Conservation (phyloP, 2,797 vertebrate genomes). For the Arremon brunneinucha region DNA sequence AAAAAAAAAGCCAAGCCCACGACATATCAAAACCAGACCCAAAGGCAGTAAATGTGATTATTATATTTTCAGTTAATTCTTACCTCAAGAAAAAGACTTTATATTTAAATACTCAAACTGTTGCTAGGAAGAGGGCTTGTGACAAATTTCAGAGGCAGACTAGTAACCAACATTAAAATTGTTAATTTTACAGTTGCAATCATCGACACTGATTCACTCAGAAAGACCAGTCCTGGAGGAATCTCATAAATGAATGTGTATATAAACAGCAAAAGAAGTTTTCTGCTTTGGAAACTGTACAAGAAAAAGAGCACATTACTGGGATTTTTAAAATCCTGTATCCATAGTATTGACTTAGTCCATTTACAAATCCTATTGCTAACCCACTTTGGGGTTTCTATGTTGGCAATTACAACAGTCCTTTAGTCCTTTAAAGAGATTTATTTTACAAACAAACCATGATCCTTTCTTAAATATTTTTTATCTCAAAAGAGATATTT, state of each 20-base stretch:
- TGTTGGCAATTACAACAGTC: neutral
- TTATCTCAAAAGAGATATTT: neutral
- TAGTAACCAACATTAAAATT: neutral
- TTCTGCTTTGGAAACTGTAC: neutral
- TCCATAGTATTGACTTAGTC: neutral
- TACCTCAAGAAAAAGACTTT: neutral
- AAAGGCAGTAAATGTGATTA: neutral
- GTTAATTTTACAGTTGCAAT: neutral
- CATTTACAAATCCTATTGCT: neutral
- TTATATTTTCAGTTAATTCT: neutral
- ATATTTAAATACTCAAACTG: neutral
- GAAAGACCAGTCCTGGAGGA: neutral
- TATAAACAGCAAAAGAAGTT: neutral
- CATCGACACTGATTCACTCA: neutral
- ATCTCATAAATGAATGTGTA: neutral
- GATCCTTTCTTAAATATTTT: neutral
- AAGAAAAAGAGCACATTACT: neutral
- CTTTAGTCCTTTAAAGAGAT: neutral
- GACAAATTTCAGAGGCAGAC: neutral
- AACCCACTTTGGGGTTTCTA: neutral
- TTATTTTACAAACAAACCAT: neutral
- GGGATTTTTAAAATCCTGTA: neutral
- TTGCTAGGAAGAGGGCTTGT: neutral
- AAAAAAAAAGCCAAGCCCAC: fast-evolving
- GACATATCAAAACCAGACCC: neutral